Base-by-base conservation (phyloP, 2,113 vertebrate genomes). In the Ochotona princeps region DNA sequence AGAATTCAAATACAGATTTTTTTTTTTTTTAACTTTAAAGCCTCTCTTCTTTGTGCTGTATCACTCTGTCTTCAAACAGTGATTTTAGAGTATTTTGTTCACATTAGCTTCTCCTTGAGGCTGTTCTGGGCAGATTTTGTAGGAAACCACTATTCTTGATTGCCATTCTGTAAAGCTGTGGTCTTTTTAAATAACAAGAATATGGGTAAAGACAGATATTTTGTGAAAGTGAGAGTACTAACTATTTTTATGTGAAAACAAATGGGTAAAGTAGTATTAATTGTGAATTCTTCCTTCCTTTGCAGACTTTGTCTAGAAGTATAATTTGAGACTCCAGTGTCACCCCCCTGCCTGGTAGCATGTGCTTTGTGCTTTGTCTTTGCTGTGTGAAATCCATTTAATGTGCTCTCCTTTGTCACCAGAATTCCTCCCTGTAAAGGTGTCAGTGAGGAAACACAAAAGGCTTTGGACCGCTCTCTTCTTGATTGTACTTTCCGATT, bases 401-500 rank as follows among this genome's bases (percentile, higher is more conserved):
- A 79, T 87, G 26, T 72, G 38, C 91, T 95, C 0, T 93, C 65
- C 86, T 83, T 95, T 85, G 8, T 92, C 26, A 80, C 67, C 93
- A 99, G 99, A 98, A 98, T 99, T 97, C 99, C 99, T 96, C 97
- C 99, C n/a, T 99, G 99, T 98, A 99, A 99, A 97, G 99, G 98
- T 94, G 98, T 99, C 13, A 98, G 98, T 0, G 99, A 99, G 95
- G 99, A 99, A 98, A 99, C 99, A 0, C 99, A 99, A 97, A 99
- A 98, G 97, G 98, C 99, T 96, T 98, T 99, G 89, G 99, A 99
- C 76, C 98, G 99, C 32, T 99, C 98, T 92, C 98, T 99, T 78
- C 98, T 99, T 69, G 99, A 99, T 97, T 99, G 99, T 98, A 99
- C 99, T 97, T 99, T 99, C 98, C 98, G 99, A 61, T 97, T 99